Conservation (phyloP, 2,888 invertebrate species). For the Dasypolia templi region DNA sequence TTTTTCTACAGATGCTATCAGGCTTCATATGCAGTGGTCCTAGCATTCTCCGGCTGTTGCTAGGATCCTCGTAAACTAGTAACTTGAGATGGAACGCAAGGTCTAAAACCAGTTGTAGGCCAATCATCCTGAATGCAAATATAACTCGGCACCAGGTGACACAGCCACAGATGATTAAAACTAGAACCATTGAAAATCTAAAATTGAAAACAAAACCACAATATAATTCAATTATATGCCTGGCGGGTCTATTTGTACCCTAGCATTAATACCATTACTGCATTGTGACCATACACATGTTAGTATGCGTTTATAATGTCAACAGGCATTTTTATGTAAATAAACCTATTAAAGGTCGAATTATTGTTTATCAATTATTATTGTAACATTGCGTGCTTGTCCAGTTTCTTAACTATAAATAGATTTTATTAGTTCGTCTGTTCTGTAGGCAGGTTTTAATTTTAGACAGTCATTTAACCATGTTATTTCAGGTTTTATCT, state of each 20-base stretch:
- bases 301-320: constrained; percentile 65
- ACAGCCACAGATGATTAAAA: constrained; percentile 37
- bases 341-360: constrained; percentile 67
- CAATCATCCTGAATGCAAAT: constrained; percentile 45
- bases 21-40: not conserved
- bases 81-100: not conserved
- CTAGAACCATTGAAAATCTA: constrained; percentile 49
- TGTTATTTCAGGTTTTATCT: constrained; percentile 46
- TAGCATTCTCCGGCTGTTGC: constrained; percentile 9
- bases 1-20: not conserved
- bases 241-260: constrained; percentile 19
- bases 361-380: constrained; percentile 66
- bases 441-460: constrained; percentile 37
- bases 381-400: constrained; percentile 41
- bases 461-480: constrained; percentile 37
- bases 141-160: constrained; percentile 37
- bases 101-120: constrained; percentile 38
- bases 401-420: constrained; percentile 38
- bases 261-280: constrained; percentile 32
- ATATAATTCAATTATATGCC: constrained; percentile 45
- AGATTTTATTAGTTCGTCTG: constrained; percentile 50
- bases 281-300: constrained; percentile 28
- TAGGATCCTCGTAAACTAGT: not conserved
- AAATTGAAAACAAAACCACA: constrained; percentile 42
- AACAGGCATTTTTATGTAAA: constrained; percentile 74